Evolutionary conservation across 2,888 invertebrate genomes (phyloP).

Genomic region (Heteromurus nitidus): DNA sequence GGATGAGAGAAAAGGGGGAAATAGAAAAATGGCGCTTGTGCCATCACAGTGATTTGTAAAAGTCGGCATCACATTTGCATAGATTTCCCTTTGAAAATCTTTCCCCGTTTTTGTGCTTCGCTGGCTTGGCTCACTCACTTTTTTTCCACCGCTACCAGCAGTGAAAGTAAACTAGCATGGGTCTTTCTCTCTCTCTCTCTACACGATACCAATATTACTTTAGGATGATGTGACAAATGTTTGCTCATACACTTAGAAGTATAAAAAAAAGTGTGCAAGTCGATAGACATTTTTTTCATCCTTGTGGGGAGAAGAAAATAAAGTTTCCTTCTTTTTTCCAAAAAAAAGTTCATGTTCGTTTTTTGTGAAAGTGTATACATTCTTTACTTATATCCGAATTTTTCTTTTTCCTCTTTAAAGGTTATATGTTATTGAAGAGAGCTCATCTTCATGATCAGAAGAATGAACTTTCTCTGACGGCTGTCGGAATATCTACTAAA

Average conservation of each 20-base stretch:
- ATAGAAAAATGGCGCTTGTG: slow-evolving; percentile 57
- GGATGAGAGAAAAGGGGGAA: slow-evolving; percentile 34
- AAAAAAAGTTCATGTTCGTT: slow-evolving; percentile 15
- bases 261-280: slow-evolving; percentile 25
- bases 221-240: slow-evolving; percentile 59
- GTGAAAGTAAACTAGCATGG: no score
- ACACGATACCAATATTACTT: slow-evolving; percentile 36
- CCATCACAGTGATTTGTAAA: slow-evolving; percentile 65
- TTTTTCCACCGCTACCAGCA: no score
- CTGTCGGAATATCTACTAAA: slow-evolving; percentile 42
- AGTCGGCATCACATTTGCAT: slow-evolving; percentile 64
- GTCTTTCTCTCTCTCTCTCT: background rate
- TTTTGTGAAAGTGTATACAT: background rate
- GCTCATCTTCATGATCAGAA: slow-evolving; percentile 48
- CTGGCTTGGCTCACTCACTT: background rate
- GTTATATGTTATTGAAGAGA: background rate
- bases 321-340: slow-evolving; percentile 5
- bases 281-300: slow-evolving; percentile 25
- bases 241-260: slow-evolving; percentile 47
- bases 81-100: slow-evolving; percentile 57
- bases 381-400: no score
- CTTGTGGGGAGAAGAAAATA: background rate
- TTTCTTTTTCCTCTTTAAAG: no score
- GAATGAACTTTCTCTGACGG: slow-evolving; percentile 37
- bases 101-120: slow-evolving; percentile 31